These are phyloP conservation scores for Sebastes steindachneri DNA, from an alignment of 2,797 vertebrate species.

Conservation along the genomic window DNA sequence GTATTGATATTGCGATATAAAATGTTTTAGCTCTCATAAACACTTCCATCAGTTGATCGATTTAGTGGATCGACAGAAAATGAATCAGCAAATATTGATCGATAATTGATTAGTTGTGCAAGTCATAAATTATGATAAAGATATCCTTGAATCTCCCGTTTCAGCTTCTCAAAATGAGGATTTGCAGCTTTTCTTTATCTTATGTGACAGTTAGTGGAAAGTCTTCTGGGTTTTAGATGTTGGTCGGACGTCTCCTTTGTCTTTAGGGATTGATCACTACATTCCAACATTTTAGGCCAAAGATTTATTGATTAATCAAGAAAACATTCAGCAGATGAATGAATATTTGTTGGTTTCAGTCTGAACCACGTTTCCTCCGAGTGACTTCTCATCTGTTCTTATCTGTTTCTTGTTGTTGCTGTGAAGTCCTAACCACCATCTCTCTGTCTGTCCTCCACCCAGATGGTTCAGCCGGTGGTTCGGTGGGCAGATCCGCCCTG, in stretches of 20 bases:
- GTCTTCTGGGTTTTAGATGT: background rate
- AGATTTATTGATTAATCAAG: background rate
- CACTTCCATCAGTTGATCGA: no score
- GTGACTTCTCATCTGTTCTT: no score
- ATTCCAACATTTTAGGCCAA: background rate
- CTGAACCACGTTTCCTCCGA: no score
- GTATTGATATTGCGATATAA: background rate
- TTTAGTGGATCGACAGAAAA: no score
- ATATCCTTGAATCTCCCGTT: no score
- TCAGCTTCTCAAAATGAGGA: no score
- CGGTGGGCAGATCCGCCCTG: conserved; percentile 84
- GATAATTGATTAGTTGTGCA: no score
- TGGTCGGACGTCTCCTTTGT: background rate
- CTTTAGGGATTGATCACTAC: background rate
- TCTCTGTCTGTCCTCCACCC: conserved; percentile 19
- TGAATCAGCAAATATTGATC: no score
- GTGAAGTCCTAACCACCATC: background rate
- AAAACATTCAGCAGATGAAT: background rate
- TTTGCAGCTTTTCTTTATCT: no score
- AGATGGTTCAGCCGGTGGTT: conserved; percentile 86
- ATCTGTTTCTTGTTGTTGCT: background rate
- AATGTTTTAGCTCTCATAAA: background rate
- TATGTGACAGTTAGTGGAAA: no score
- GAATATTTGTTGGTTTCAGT: no score
- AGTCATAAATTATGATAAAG: no score